Percentiles rank a stretch among this genome's conserved stretches.
phyloP scores from a whole-genome alignment of 37 sponge, comb jelly and placozoan genomes.

The Hormiphora californensis region DNA sequence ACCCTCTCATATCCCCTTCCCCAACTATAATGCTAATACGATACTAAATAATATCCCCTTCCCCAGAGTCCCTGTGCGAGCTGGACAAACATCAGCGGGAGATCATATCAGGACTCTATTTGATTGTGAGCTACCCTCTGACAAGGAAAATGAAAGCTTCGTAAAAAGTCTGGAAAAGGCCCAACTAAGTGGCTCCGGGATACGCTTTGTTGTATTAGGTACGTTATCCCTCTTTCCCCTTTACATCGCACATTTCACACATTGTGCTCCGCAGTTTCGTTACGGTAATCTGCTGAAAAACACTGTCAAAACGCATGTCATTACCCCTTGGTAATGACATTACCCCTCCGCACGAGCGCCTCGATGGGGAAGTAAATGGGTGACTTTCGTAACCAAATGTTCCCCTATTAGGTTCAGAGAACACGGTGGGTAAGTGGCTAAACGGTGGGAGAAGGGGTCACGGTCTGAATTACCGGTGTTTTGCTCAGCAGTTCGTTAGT shows the following conservation, averaged over 20 bases:
- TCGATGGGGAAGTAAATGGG: background rate
- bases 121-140: conserved; percentile 23
- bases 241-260: too few relatives aligned
- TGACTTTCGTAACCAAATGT: background rate
- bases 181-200: background rate
- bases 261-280: too few relatives aligned
- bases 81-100: conserved; percentile 48
- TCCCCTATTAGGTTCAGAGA: background rate
- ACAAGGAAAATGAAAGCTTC: conserved; percentile 46
- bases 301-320: background rate
- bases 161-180: conserved; percentile 31
- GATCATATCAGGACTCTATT: conserved; percentile 39
- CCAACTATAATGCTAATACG: background rate
- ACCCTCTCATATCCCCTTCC: background rate
- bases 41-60: too few relatives aligned
- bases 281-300: too few relatives aligned
- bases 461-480: conserved; percentile 24
- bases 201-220: conserved; percentile 38
- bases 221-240: background rate
- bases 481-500: conserved; percentile 36
- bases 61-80: conserved; percentile 13
- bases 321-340: background rate
- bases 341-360: background rate
- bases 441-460: background rate
- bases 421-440: background rate